Evolutionary conservation across 2,113 vertebrate genomes (phyloP).

Genomic region (Engraulis encrasicolus): DNA sequence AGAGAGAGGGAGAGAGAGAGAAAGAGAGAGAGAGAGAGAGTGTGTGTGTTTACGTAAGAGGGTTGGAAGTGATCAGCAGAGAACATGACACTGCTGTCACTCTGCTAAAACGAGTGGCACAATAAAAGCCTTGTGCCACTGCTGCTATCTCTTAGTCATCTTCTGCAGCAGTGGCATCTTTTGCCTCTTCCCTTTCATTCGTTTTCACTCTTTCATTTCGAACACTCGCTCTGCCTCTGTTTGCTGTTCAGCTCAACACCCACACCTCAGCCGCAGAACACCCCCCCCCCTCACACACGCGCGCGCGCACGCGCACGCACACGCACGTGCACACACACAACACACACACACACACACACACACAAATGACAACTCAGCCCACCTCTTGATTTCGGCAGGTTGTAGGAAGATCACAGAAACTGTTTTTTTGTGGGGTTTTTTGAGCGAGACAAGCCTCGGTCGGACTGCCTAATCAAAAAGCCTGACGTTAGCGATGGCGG

Average conservation of each 20-base stretch:
- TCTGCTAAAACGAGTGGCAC: background rate
- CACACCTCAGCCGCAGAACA: too few relatives aligned
- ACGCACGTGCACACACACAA: too few relatives aligned
- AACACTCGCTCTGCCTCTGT: background rate
- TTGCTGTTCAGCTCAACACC: background rate
- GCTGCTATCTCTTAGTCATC: conserved; percentile 7
- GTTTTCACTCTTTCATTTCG: conserved; percentile 1
- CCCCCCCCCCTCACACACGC: too few relatives aligned
- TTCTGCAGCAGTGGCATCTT: background rate
- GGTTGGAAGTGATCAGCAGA: background rate
- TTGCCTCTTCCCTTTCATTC: background rate
- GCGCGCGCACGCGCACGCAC: too few relatives aligned
- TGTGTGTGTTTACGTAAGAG: background rate
- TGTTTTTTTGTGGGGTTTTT: too few relatives aligned
- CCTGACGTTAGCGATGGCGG: background rate
- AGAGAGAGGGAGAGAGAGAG: background rate
- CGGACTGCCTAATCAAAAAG: conserved; percentile 4
- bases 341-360: too few relatives aligned
- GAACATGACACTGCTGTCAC: background rate
- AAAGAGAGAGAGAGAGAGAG: background rate
- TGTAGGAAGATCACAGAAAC: background rate
- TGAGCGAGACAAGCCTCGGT: background rate
- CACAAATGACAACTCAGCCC: background rate
- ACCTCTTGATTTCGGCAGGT: background rate
- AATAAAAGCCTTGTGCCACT: background rate